Base-by-base conservation (phyloP, 2,797 vertebrate genomes). In the Threskiornis aethiopicus region DNA sequence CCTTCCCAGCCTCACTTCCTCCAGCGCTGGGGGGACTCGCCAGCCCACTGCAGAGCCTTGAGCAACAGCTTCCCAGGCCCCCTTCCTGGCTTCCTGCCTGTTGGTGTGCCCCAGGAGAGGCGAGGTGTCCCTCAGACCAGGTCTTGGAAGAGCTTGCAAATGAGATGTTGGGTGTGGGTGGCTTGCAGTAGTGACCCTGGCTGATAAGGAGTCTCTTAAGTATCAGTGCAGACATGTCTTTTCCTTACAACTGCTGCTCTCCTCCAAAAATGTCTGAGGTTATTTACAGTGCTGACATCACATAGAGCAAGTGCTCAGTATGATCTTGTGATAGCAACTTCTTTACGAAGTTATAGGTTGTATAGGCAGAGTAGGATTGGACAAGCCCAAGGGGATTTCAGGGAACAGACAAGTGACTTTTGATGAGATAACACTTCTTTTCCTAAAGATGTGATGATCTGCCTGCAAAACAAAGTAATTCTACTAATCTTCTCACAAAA, bases 331-430 rank as follows among this genome's bases (percentile, higher is more conserved):
- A 85, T 71, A 93, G 87, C 61, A 88, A 71, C 78, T 90, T 93
- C 87, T 92, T 96, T 92, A 94, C 95, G 89, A 97, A 96, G 95
- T 97, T 94, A 89, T 28, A 91, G 78, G 67, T 91, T 96, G 84
- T 44, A 33, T 62, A 91, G 92, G 67, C 85, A 59, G 78, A 96
- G 87, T 91, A 94, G 80, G 83, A 96, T 88, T 96, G 76, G 87
- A 95, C 84, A 95, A 85, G 62, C 67, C 97, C 84, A 93, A 66
- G 8, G 28, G 8, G 5, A 65, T 82, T 78, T 89, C 7, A 51
- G 72, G 84, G 79, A 95, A 69, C 26, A 79, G 44, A 69, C 39
- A 94, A 71, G 44, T 81, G 79, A 89, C 89, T 93, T 61, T 65
- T 55, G 69, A 91, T 95, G 81, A 94, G 59, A 77, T 95, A 87